A percentile compares a stretch with the other conserved stretches of the same genome.
These are phyloP conservation scores for Microcebus murinus DNA, from an alignment of 2,113 vertebrate species.

Conservation along the genomic window DNA sequence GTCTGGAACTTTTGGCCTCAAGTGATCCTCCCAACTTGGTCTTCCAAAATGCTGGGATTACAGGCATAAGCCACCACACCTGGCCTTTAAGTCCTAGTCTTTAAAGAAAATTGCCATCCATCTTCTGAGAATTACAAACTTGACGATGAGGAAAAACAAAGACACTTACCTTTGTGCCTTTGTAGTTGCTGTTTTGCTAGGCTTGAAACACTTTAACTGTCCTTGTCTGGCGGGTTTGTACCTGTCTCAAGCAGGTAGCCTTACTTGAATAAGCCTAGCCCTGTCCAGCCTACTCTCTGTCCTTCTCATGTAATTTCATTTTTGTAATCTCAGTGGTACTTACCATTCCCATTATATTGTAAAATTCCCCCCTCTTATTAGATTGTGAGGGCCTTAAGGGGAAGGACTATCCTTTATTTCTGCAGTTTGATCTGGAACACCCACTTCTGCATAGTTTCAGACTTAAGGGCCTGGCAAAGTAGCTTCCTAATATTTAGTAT, in stretches of 20 bases:
- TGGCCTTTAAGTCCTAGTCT: not conserved
- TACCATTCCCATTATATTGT: not conserved
- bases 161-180: not conserved
- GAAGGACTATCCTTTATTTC: not conserved
- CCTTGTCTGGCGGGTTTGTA: not conserved
- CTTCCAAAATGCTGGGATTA: too few relatives aligned
- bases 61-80: too few relatives aligned
- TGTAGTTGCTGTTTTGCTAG: not conserved
- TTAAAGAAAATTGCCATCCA: not conserved
- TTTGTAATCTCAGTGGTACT: not conserved
- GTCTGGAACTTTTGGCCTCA: too few relatives aligned
- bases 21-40: too few relatives aligned
- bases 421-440: not conserved
- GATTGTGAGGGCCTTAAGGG: not conserved
- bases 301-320: not conserved
- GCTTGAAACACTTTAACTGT: not conserved
- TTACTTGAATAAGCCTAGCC: not conserved
- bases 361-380: not conserved
- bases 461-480: not conserved
- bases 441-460: not conserved
- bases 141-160: not conserved
- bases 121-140: conserved; percentile 9
- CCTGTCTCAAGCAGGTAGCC: not conserved
- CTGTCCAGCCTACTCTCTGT: not conserved
- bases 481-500: not conserved